Conservation (phyloP, 1,140 invertebrate genomes). For the Drosophila sp. region DNA sequence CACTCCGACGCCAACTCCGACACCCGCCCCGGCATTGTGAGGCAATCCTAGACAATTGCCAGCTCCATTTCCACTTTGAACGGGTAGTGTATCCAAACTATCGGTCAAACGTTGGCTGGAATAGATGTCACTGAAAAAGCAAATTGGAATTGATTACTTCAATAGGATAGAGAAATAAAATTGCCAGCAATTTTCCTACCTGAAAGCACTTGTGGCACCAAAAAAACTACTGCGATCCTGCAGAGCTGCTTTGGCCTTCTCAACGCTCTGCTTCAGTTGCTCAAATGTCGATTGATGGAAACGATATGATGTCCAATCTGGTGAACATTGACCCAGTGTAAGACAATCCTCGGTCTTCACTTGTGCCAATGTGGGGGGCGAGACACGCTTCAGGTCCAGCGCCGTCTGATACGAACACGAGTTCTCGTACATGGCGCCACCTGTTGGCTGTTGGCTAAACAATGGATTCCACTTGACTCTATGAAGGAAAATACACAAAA, state of each 20-base stretch:
- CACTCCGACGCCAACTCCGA: conserved; percentile 52
- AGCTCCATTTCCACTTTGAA: conserved; percentile 64
- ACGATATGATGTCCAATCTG: conserved; percentile 89
- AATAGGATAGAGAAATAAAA: background rate
- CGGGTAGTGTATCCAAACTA: conserved; percentile 74
- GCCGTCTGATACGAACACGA: conserved; percentile 94
- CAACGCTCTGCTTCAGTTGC: conserved; percentile 93
- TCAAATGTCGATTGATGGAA: conserved; percentile 92
- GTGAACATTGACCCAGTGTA: conserved; percentile 83
- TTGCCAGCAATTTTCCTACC: conserved; percentile 43
- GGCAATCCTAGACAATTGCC: conserved; percentile 71
- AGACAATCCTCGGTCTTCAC: conserved; percentile 86
- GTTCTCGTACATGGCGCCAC: conserved; percentile 91
- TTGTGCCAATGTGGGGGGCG: conserved; percentile 83
- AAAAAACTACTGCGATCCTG: conserved; percentile 84
- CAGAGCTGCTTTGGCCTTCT: conserved; percentile 93
- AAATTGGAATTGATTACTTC: background rate
- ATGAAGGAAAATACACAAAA: background rate
- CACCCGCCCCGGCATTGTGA: conserved; percentile 59
- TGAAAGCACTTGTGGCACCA: conserved; percentile 81
- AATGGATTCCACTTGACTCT: conserved; percentile 82
- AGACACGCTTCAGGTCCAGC: conserved; percentile 91
- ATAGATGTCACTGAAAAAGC: conserved; percentile 73
- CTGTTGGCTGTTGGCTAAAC: conserved; percentile 67
- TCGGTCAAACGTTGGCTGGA: conserved; percentile 77